A percentile compares a stretch with the other conserved stretches of the same genome.
phyloP scores from a whole-genome alignment of 2,888 invertebrate species.

The Laspeyria flexula region DNA sequence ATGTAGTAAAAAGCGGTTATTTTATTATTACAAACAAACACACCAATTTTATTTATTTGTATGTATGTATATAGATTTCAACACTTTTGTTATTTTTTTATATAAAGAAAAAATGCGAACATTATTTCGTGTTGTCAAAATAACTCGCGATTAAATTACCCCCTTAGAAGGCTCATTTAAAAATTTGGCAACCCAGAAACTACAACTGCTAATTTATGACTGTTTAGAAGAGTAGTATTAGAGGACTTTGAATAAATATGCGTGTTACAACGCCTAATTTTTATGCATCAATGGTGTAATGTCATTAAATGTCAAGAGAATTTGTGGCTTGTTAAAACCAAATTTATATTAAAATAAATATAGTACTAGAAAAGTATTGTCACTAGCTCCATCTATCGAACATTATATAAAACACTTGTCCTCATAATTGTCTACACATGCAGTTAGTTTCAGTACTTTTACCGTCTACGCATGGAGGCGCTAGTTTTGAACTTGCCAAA shows the following conservation, averaged over 20 bases:
- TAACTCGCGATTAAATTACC: not conserved
- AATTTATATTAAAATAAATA: no score
- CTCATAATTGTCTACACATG: not conserved
- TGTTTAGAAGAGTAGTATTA: slow-evolving; percentile 36
- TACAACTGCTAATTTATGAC: slow-evolving; percentile 35
- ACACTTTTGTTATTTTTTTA: no score
- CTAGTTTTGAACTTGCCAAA: not conserved
- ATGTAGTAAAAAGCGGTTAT: no score
- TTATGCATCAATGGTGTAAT: no score
- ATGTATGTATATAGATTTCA: no score
- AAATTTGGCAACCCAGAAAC: slow-evolving; percentile 28
- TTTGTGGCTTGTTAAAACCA: no score
- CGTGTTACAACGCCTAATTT: slow-evolving; percentile 15
- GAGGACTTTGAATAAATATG: slow-evolving; percentile 25
- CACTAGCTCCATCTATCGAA: not conserved
- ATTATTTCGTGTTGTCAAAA: no score
- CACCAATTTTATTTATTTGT: no score
- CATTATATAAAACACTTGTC: not conserved
- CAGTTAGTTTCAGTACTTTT: not conserved
- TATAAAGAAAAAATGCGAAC: no score
- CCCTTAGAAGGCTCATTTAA: not conserved
- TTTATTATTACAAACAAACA: no score
- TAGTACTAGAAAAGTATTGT: no score
- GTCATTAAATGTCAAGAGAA: no score
- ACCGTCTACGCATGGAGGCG: not conserved